Conservation (phyloP, 2,797 vertebrate genomes). For the Syngnathus rostellatus region DNA sequence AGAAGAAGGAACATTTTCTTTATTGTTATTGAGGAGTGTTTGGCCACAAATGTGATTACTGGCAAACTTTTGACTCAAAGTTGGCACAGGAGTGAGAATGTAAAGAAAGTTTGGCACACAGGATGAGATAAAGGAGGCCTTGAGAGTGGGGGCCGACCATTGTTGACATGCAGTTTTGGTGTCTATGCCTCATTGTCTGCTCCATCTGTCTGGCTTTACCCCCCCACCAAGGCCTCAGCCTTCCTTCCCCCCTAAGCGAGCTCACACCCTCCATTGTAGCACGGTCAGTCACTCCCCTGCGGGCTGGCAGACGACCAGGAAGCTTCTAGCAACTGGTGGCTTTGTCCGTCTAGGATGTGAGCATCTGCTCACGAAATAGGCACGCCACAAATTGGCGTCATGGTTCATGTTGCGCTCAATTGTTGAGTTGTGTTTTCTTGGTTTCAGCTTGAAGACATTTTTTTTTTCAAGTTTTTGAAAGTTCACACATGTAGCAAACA, state of each 20-base stretch:
- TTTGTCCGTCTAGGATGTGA: slow-evolving; percentile 44
- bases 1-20: slow-evolving; percentile 9
- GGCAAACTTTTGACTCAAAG: background rate
- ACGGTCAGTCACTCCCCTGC: slow-evolving; percentile 30
- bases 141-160: slow-evolving; percentile 22
- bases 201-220: slow-evolving; percentile 65
- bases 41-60: slow-evolving; percentile 8
- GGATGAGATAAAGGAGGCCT: slow-evolving; percentile 27
- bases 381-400: slow-evolving; percentile 11
- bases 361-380: slow-evolving; percentile 40
- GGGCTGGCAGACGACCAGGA: slow-evolving; percentile 45
- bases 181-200: slow-evolving; percentile 55
- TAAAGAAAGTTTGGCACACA: slow-evolving; percentile 13
- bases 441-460: background rate
- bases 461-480: no score
- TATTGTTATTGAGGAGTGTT: slow-evolving; percentile 7
- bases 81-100: slow-evolving; percentile 8
- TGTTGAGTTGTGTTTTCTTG: background rate
- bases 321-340: slow-evolving; percentile 61
- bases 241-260: slow-evolving; percentile 4
- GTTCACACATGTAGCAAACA: background rate
- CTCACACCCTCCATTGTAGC: slow-evolving; percentile 55
- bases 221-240: slow-evolving; percentile 14
- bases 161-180: slow-evolving; percentile 53
- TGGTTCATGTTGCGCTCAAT: background rate